Evolutionary conservation across 2,797 vertebrate genomes (phyloP), one percentile per base, ranked within the genome.

Genomic region (Staurois parvus): DNA sequence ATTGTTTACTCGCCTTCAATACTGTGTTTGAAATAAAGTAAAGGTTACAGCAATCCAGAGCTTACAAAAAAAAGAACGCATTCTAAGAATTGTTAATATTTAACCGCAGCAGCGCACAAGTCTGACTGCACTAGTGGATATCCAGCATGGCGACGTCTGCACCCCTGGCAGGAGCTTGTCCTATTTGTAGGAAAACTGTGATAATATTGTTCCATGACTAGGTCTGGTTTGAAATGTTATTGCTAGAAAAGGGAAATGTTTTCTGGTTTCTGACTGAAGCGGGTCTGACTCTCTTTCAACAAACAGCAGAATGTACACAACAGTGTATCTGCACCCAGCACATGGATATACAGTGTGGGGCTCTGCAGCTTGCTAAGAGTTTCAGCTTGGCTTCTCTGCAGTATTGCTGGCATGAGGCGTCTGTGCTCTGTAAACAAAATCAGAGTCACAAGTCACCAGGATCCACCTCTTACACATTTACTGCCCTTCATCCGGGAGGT

Each of bases 341-440:
- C 42, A 12, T 26, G 24, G 70, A 66, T 73, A 73, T 21, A 74
- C 40, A 59, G 59, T 19, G 10, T 85, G 42, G 26, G 29, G 17
- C 42, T 81, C 24, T 59, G 87, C 88, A 80, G 89, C 89, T 87
- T 89, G 90, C 89, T 91, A 90, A 91, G 32, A 37, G 90, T 91
- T 91, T 91, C 90, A 91, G 89, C 89, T 91, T 88, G 75, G 89
- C 89, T 89, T 93, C 93, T 90, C 89, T 87, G 79, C 88, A 88
- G 90, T 90, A 88, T 91, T 91, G 91, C 91, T 91, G 91, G 91
- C 90, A 91, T 88, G 89, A 91, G 90, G 90, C 91, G 90, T 90
- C 90, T 91, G 87, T 91, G 89, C 91, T 91, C 91, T 90, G 91
- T 92, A 92, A 94, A 94, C 90, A 94, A 93, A 93, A 90, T 90